Base-by-base conservation (phyloP, 2,888 invertebrate genomes). In the Drosophila nr. fundita region DNA sequence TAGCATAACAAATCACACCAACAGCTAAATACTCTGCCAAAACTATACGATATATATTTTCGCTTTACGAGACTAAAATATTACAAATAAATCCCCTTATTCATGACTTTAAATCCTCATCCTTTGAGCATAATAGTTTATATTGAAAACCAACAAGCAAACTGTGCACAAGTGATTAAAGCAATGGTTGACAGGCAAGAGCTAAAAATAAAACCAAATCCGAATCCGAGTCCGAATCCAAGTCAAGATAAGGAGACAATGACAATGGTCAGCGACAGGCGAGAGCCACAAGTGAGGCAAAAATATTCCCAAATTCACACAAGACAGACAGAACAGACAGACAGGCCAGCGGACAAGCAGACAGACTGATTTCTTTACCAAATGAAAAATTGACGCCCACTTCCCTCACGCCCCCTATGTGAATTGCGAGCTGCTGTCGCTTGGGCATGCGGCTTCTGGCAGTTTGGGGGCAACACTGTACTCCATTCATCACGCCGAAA, bases 381-480 rank as follows among this genome's bases (percentile, higher is more conserved):
- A 80, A 84, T 85, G 85, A 85, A 82, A 85, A 85, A 85, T 85
- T 68, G 80, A 84, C 76, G 54, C 70, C 61, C 63, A 24, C 7
- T 24, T 42, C 21, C 30, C 45, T 24, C 24, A 45, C 21, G 13
- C 18, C n/a, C 18, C 40, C 40, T 2, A 1, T 52, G 21, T 15
- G 59, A 34, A 34, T 45, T 70, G 34, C 7, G 29, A 27, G 10
- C 38, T 36, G n/a, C 15, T 30, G 18, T 24, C 61, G 61, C 30
- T 54, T 63, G 60, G 68, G 58, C 24, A 55, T 73, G 73, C 13
- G 73, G 77, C 62, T 57, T 50, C n/a, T 29, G 50, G 38, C 27
- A 24, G 24, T 24, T 18, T 24, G 49, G 6, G 32, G 49, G 34
- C 66, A 60, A 40, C 49, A 34, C 58, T 67, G 29, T 34, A 49